These are phyloP conservation scores for Harpalus rufipes DNA, from an alignment of 2,888 invertebrate species.

Conservation along the genomic window DNA sequence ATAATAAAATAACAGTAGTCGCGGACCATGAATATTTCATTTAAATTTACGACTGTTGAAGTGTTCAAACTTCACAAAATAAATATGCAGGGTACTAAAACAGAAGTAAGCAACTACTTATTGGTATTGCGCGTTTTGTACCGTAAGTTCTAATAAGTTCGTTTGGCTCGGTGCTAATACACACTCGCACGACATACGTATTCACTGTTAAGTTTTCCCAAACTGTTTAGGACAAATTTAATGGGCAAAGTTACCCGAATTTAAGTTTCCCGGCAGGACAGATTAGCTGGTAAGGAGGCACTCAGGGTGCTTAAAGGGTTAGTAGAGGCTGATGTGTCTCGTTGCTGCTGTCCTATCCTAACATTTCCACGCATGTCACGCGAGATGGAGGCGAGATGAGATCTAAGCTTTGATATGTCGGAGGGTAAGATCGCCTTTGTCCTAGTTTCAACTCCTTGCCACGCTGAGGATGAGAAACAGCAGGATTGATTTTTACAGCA, in stretches of 20 bases:
- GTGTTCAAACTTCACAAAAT: no score
- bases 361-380: constrained; percentile 45
- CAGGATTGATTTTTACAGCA: constrained; percentile 28
- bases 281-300: constrained; percentile 60
- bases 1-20: no score
- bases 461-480: not conserved
- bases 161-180: not conserved
- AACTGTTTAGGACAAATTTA: constrained; percentile 64
- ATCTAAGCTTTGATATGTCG: constrained; percentile 25
- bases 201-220: constrained; percentile 58
- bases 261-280: constrained; percentile 63
- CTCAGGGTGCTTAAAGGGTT: constrained; percentile 32
- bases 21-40: no score
- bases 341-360: constrained; percentile 1
- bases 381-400: constrained; percentile 20
- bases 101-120: not conserved
- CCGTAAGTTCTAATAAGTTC: not conserved
- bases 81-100: no score
- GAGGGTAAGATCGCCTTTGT: constrained; percentile 19
- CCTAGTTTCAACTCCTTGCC: not conserved
- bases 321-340: constrained; percentile 25
- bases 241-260: constrained; percentile 62
- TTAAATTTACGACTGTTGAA: no score
- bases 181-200: constrained; percentile 27
- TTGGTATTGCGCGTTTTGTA: constrained; percentile 10